Evolutionary conservation across 2,113 vertebrate genomes (phyloP), one percentile per base, ranked within the genome.

Genomic region (Aythya baeri): DNA sequence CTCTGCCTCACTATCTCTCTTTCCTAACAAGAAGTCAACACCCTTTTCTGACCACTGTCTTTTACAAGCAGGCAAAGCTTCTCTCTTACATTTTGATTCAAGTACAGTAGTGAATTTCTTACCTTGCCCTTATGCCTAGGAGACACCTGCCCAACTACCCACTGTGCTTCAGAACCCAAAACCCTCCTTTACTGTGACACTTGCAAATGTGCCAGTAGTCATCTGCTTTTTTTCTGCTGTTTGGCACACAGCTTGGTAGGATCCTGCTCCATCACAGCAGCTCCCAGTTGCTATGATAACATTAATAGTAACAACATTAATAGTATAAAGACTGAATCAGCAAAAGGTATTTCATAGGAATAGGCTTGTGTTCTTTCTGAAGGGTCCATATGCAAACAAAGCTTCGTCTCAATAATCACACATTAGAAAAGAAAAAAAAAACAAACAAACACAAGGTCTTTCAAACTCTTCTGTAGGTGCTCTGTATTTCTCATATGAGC

Each of bases 141-240:
- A 86, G 65, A 43, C 15, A 76, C 4, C 13, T 59, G 16, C n/a
- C 83, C 65, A 29, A 25, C 46, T 77, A 20, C 20, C 31, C 55
- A 26, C 3, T 32, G 4, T 58, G 11, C 57, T 84, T 75, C 57
- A 23, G 55, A 71, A 32, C 52, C 59, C 70, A 77, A 88, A 94
- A 41, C 22, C 86, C 38, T 81, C 16, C 54, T 92, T 92, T 74
- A 43, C 27, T 34, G 7, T 41, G 15, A 59, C 29, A 88, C n/a
- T 17, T 50, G 70, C 31, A 86, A 43, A 80, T 6, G 36, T 1
- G 1, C 22, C 4, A 50, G 7, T n/a, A 54, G 3, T 0, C 0
- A 0, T n/a, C 25, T 72, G 32, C 2, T 72, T 67, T 91, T 43
- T 29, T 68, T 43, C 71, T 41, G 2, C 12, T 26, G 9, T 38